These are phyloP conservation scores for Chrysaora quinquecirrha DNA, from an alignment of 30 jellyfish, hydroid and myxozoan species.

Conservation along the genomic window DNA sequence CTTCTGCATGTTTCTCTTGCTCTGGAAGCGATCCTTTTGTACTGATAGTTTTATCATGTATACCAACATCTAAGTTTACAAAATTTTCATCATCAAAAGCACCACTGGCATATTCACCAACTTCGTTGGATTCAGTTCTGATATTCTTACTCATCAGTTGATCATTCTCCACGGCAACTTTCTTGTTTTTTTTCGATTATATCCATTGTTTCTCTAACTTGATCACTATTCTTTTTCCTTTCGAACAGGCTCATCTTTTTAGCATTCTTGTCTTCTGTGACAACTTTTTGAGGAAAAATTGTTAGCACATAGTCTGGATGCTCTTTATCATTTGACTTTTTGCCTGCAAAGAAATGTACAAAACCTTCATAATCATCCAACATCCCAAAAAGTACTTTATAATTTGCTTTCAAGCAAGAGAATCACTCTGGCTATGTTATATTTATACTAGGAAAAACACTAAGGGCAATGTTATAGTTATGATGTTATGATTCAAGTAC, in stretches of 20 bases:
- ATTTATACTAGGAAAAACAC: not conserved
- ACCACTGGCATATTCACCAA: not conserved
- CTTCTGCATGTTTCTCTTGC: constrained; percentile 13
- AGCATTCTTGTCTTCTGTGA: constrained; percentile 9
- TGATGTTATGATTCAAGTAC: not conserved
- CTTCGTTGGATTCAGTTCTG: not conserved
- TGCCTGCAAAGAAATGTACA: constrained; percentile 9
- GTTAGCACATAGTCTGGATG: constrained; percentile 1
- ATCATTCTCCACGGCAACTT: not conserved
- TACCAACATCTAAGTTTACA: not conserved
- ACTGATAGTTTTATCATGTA: not conserved
- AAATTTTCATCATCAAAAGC: constrained; percentile 5
- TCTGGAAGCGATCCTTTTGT: constrained; percentile 1
- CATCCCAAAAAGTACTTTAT: not conserved
- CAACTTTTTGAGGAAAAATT: constrained; percentile 7
- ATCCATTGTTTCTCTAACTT: not conserved
- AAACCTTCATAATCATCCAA: not conserved
- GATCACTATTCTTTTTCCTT: not conserved
- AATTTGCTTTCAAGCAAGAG: not conserved
- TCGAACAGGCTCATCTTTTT: not conserved
- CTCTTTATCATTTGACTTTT: constrained; percentile 3
- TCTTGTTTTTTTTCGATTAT: constrained; percentile 12
- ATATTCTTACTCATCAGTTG: not conserved
- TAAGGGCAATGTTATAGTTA: not conserved
- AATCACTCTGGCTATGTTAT: not conserved